phyloP scores from a whole-genome alignment of 2,888 invertebrate species.

The Dusona sp. region DNA sequence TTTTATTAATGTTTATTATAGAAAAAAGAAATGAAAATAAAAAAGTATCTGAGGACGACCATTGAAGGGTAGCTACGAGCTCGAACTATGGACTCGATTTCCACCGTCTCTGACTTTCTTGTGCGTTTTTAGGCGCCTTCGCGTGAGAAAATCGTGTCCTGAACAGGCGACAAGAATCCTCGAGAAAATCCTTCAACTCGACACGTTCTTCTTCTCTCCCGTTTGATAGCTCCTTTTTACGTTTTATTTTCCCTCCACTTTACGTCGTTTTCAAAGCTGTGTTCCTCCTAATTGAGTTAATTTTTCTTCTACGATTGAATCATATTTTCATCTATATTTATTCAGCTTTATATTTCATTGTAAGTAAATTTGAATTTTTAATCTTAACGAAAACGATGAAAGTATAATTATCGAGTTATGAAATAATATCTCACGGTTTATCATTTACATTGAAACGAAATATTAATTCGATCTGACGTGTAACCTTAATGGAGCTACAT shows the following conservation, averaged over 20 bases:
- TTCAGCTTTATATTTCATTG: not conserved
- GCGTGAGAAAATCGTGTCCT: conserved; percentile 49
- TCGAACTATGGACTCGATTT: conserved; percentile 43
- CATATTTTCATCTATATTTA: not conserved
- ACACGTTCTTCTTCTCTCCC: conserved; percentile 49
- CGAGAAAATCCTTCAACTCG: conserved; percentile 58
- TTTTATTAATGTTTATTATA: not conserved
- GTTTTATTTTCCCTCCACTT: not conserved
- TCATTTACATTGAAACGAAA: conserved; percentile 8
- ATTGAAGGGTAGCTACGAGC: conserved; percentile 56
- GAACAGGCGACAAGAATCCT: conserved; percentile 46
- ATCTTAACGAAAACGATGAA: not conserved
- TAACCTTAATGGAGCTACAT: conserved; percentile 14
- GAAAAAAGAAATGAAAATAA: conserved; percentile 7
- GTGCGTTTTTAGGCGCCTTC: conserved; percentile 34
- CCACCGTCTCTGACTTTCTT: conserved; percentile 35
- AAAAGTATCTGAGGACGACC: conserved; percentile 42
- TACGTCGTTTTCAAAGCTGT: not conserved
- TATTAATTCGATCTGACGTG: conserved; percentile 18
- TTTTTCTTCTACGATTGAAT: not conserved
- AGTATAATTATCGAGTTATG: not conserved
- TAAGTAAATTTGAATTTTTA: not conserved
- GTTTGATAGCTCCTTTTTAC: conserved; percentile 20
- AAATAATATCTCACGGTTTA: conserved; percentile 13
- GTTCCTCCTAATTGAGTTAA: not conserved